Base-by-base conservation (phyloP, 1,140 invertebrate genomes). In the Brachionus koreanus region DNA sequence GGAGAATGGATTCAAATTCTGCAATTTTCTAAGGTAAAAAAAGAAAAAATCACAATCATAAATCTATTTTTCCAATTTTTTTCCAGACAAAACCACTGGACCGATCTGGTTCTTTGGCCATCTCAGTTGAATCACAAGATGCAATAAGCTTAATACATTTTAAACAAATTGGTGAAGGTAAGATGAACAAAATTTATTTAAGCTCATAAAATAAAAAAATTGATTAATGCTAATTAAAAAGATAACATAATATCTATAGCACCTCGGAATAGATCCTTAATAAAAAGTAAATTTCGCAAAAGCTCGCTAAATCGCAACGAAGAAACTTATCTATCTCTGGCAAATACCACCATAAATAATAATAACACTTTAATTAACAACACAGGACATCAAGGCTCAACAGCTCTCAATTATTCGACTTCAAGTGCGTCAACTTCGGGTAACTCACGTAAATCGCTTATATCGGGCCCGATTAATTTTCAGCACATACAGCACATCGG, bases 1-100 rank as follows among this genome's bases (percentile, higher is more conserved):
- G 76, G 49, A 79, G 76, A 79, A 79, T 79, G 76, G 76, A 79
- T 79, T 61, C 76, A 79, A 79, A 79, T 79, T 61, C n/a, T 79
- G 19, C 76, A 79, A 65, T 79, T 79, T 65, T 33, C 76, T 4
- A 57, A n/a, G n/a, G n/a, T n/a, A n/a, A 65, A 79, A 33, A 69
- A 16, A 6, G n/a, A 39, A 39, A 35, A 67, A 5, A 35, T 37
- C 16, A 16, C 16, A 57, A 6, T 4, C 16, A 6, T 16, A 57
- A 16, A 16, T n/a, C 6, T 57, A n/a, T 12, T 16, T n/a, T 16
- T n/a, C n/a, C n/a, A 57, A 67, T 33, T 12, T n/a, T 37, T 35
- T n/a, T 13, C 7, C 35, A 69, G 65, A 79, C 76, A 2, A 79
- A 65, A 5, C 76, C 76, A 13, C 13, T 79, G 16, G 76, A 79